A percentile compares a stretch with the other conserved stretches of the same genome.
Conservation (phyloP, 2,113 vertebrate genomes). For the Lonchura striata region DNA sequence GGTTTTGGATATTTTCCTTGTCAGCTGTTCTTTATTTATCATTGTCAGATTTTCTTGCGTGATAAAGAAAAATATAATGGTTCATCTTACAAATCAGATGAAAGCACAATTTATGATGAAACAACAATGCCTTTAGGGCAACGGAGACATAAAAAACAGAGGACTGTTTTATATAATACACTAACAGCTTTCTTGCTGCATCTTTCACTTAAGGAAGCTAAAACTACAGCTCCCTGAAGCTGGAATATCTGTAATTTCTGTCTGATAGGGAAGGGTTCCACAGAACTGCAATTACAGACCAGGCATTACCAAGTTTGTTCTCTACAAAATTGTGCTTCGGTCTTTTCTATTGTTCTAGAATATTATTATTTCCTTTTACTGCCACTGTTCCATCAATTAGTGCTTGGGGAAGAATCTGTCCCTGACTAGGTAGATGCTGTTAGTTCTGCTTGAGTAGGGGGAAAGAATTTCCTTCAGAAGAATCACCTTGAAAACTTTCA, state of each 20-base stretch:
- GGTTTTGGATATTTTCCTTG: neutral
- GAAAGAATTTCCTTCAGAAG: neutral
- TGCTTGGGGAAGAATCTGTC: neutral
- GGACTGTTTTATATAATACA: neutral
- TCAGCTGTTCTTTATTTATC: neutral
- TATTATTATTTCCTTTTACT: neutral
- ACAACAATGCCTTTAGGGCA: neutral
- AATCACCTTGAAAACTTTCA: neutral
- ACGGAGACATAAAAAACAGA: neutral
- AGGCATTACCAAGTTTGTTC: neutral
- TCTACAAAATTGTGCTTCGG: neutral
- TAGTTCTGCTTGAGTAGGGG: neutral
- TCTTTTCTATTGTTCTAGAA: neutral
- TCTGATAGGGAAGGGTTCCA: neutral
- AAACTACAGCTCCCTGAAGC: neutral
- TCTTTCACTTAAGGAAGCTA: neutral
- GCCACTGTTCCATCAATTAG: neutral
- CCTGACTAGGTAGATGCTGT: neutral
- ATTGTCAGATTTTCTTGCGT: neutral
- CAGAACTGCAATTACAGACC: neutral
- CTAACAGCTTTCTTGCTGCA: neutral
- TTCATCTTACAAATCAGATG: neutral
- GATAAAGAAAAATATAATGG: neutral
- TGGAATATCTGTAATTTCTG: neutral
- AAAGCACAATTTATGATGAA: neutral